Evolutionary conservation across 2,888 invertebrate genomes (phyloP), one percentile per base, ranked within the genome.

Genomic region (Tromatobia lineatoria): DNA sequence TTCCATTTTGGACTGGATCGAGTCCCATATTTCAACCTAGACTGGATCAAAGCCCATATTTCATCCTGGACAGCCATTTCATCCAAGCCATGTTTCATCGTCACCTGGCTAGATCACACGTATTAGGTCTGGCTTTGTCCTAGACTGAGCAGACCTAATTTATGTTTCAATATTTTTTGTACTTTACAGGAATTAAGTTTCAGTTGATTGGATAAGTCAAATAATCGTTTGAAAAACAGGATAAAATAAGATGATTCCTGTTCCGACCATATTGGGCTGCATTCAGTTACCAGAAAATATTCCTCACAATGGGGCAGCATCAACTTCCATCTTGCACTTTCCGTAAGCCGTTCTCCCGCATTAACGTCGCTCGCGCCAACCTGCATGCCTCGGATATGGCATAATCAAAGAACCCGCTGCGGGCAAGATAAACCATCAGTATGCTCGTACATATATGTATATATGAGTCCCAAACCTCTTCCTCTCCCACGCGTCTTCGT

Each of bases 361-460:
- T 59, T 13, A 57, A 57, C 59, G 20, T 69, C 54, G 38, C 34
- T 45, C 7, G 47, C 25, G 54, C 29, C 11, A 57, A 66, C 42
- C 25, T 71, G 70, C 66, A 66, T 71, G 34, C 66, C 50, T 59
- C 25, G 38, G 59, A 67, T 77, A 66, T 77, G 42, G 66, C 66
- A 59, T 66, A 80, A 83, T 80, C 79, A 80, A 83, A 80, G 75
- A 42, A 45, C 70, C 66, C 70, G 29, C 38, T 13, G 34, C 13
- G 18, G 50, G 34, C 25, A 71, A 71, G 71, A 80, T 80, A 80
- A 76, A 50, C 59, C 76, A 71, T 52, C 71, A 42, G 47, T 23
- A 59, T 79, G 66, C 18, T 34, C 54, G 20, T 38, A 8, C 20
- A 64, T 73, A 64, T 38, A 38, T 73, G 50, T 38, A 38, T 38